Percentiles rank a stretch among this genome's conserved stretches.
These are phyloP conservation scores for Nibea coibor DNA, from an alignment of 2,113 vertebrate species.

Conservation along the genomic window DNA sequence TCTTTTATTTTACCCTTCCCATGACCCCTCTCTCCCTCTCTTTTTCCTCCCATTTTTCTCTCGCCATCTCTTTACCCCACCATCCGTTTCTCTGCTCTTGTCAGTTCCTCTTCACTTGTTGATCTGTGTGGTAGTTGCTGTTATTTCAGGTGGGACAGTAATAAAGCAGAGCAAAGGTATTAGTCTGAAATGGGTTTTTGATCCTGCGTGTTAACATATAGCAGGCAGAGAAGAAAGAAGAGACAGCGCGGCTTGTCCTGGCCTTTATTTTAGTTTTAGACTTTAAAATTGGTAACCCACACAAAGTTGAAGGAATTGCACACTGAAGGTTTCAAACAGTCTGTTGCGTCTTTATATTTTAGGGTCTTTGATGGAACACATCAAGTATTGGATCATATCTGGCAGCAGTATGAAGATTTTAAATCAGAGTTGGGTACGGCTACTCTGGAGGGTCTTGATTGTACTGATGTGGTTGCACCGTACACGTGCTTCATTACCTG, in stretches of 20 bases:
- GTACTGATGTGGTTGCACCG: neutral
- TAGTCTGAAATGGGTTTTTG: constrained; percentile 53
- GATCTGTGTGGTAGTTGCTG: constrained; percentile 64
- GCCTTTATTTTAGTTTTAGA: neutral
- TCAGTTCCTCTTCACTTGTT: constrained; percentile 72
- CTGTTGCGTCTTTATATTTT: neutral
- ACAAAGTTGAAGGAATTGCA: neutral
- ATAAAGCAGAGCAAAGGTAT: constrained; percentile 63
- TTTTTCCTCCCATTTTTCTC: constrained; percentile 59
- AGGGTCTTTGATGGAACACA: neutral
- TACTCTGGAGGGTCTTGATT: neutral
- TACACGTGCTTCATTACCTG: neutral
- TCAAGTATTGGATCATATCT: neutral
- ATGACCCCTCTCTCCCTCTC: constrained; percentile 71
- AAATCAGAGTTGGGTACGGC: neutral
- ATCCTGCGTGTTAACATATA: constrained; percentile 33
- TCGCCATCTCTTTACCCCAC: constrained; percentile 44
- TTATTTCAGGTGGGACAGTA: constrained; percentile 76
- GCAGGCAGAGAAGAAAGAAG: constrained; percentile 6
- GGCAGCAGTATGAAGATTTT: neutral
- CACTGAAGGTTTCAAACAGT: neutral
- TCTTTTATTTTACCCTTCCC: constrained; percentile 80
- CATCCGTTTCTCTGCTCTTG: constrained; percentile 37
- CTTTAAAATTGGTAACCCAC: neutral
- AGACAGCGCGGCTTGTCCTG: neutral